These are phyloP conservation scores for Cynopterus sphinx DNA, from an alignment of 2,797 vertebrate genomes.

Conservation along the genomic window DNA sequence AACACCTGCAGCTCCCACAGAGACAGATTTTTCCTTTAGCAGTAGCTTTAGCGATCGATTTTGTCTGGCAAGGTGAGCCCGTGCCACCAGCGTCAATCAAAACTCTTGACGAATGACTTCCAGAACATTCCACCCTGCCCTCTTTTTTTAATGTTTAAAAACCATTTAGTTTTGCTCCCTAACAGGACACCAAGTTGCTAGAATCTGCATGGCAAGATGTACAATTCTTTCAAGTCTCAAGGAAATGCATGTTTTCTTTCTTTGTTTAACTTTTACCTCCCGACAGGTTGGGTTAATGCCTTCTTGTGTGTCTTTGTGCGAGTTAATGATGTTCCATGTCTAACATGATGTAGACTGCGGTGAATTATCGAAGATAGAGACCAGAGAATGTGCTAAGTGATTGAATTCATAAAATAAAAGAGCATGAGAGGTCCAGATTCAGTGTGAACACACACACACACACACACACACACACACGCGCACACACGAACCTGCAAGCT, in stretches of 20 bases:
- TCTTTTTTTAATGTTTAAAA: neutral
- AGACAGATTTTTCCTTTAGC: neutral
- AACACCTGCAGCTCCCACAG: neutral
- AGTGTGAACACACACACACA: too few relatives aligned
- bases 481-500: neutral
- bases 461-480: too few relatives aligned
- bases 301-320: neutral
- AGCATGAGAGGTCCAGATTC: neutral
- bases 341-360: neutral
- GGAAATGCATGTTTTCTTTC: too few relatives aligned
- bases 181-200: neutral
- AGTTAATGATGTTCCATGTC: neutral
- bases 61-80: neutral
- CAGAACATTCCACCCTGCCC: too few relatives aligned
- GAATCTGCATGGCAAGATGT: neutral
- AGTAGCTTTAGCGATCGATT: neutral
- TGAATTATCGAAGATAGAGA: neutral
- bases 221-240: neutral
- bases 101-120: neutral
- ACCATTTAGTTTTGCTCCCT: neutral
- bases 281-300: neutral
- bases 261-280: neutral
- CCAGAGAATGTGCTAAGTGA: neutral
- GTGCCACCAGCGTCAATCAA: neutral
- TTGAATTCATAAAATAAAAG: neutral